Evolutionary conservation across 2,113 vertebrate species (phyloP).

Genomic region (Sander lucioperca): DNA sequence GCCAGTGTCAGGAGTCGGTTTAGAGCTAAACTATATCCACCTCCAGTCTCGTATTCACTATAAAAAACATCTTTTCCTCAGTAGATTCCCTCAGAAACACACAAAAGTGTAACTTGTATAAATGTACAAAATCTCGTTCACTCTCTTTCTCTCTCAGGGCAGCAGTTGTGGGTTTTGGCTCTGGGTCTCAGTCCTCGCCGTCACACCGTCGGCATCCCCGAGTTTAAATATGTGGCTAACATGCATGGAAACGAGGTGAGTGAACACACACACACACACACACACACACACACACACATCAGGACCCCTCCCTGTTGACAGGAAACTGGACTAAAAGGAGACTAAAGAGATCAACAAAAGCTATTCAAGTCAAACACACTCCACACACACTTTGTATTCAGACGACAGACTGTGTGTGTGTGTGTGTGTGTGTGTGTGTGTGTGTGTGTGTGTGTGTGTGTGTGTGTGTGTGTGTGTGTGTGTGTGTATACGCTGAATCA

Average conservation of each 20-base stretch:
- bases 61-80: not conserved
- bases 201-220: slow-evolving; percentile 91
- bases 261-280: slow-evolving; percentile 22
- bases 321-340: slow-evolving; percentile 65
- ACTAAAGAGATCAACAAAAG: slow-evolving; percentile 74
- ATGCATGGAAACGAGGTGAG: slow-evolving; percentile 97
- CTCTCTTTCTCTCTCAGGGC: slow-evolving; percentile 82
- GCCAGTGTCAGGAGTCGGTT: not conserved
- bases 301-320: slow-evolving; percentile 55
- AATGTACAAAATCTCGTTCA: not conserved
- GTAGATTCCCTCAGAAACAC: no score
- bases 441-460: slow-evolving; percentile 23
- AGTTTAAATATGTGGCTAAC: slow-evolving; percentile 95
- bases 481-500: slow-evolving; percentile 45
- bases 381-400: slow-evolving; percentile 53
- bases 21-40: not conserved
- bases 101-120: not conserved
- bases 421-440: slow-evolving; percentile 36
- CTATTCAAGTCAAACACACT: slow-evolving; percentile 57
- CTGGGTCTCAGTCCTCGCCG: slow-evolving; percentile 86
- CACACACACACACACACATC: slow-evolving; percentile 32
- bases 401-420: slow-evolving; percentile 34
- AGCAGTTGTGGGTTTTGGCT: slow-evolving; percentile 92
- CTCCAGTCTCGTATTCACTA: not conserved
- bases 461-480: slow-evolving; percentile 15